Evolutionary conservation across 2,113 vertebrate genomes (phyloP).

Genomic region (Podocnemis expansa): DNA sequence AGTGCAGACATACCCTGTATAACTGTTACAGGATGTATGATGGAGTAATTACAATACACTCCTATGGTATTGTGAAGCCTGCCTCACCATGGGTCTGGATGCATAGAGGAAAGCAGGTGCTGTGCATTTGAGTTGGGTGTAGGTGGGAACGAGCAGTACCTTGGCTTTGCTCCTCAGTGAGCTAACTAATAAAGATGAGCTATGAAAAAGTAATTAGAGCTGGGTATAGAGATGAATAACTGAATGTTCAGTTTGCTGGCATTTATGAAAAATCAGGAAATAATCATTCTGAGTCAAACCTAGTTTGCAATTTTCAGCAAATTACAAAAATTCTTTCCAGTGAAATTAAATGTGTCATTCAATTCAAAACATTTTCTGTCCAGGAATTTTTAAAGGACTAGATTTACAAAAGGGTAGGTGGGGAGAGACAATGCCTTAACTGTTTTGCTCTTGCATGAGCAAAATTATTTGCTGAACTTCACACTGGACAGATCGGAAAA

Average conservation of each 20-base stretch:
- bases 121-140: background rate
- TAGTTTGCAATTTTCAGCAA: background rate
- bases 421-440: background rate
- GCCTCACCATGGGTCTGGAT: background rate
- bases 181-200: background rate
- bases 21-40: background rate
- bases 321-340: background rate
- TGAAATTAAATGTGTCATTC: background rate
- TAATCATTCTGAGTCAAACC: background rate
- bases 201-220: background rate
- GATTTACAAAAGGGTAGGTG: background rate
- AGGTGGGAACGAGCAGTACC: background rate
- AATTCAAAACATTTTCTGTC: background rate
- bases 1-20: background rate
- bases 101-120: background rate
- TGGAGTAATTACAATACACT: background rate
- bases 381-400: background rate
- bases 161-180: background rate
- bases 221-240: background rate
- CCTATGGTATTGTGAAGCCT: background rate
- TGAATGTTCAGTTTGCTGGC: background rate
- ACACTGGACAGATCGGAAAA: background rate
- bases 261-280: background rate
- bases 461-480: background rate
- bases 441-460: fast-evolving